Evolutionary conservation across 2,888 invertebrate species (phyloP).

Genomic region (Lochmaea crataegi): DNA sequence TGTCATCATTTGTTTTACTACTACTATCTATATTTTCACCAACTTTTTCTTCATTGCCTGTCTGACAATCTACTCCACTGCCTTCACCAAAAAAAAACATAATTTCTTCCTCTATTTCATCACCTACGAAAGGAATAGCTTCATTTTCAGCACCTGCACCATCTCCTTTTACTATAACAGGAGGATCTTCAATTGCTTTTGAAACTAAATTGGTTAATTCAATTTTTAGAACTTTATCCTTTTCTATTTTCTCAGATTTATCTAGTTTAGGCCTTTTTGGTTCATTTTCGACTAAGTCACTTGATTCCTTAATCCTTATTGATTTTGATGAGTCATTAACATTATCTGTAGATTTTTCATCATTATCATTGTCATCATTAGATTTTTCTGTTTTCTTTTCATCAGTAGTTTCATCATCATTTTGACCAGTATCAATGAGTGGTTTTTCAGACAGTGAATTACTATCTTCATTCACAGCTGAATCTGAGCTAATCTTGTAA

Average conservation of each 20-base stretch:
- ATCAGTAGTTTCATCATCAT: constrained; percentile 41
- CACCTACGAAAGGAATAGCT: constrained; percentile 67
- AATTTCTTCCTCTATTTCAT: constrained; percentile 79
- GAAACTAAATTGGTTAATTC: constrained; percentile 46
- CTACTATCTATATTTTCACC: constrained; percentile 26
- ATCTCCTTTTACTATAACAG: constrained; percentile 76
- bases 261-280: constrained; percentile 41
- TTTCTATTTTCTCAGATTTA: constrained; percentile 40
- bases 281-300: constrained; percentile 35
- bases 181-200: constrained; percentile 70
- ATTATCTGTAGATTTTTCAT: constrained; percentile 19
- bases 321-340: neutral
- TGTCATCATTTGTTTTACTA: constrained; percentile 38
- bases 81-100: constrained; percentile 80
- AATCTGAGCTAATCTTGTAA: constrained; percentile 70
- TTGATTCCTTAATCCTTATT: neutral
- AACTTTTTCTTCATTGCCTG: constrained; percentile 72
- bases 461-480: constrained; percentile 74
- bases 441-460: constrained; percentile 71
- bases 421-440: constrained; percentile 69
- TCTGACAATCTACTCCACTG: constrained; percentile 77
- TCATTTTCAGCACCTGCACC: constrained; percentile 74
- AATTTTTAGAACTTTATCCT: constrained; percentile 47
- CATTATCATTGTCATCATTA: constrained; percentile 36
- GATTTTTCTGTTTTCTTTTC: constrained; percentile 15